A percentile compares a stretch with the other conserved stretches of the same genome.
Conservation (phyloP, 2,888 invertebrate genomes). For the Dascillus cervinus region DNA sequence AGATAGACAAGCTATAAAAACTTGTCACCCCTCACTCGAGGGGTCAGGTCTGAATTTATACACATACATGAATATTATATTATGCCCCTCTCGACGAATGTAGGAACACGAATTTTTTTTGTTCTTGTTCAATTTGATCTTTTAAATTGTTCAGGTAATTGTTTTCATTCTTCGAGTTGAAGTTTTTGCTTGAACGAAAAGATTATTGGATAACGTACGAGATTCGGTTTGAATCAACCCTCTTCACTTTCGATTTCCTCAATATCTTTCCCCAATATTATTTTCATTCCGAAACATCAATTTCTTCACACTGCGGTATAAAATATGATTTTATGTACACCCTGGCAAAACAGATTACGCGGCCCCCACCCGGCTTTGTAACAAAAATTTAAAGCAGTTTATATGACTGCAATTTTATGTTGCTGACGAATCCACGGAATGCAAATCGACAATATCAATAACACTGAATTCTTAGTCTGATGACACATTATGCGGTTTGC, state of each 20-base stretch:
- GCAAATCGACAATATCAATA: too few species aligned
- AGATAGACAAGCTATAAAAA: constrained; percentile 21
- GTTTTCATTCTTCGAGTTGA: not conserved
- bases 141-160: not conserved
- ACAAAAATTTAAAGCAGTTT: constrained; percentile 24
- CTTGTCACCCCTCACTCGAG: constrained; percentile 19
- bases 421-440: too few species aligned
- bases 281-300: constrained; percentile 42
- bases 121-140: not conserved
- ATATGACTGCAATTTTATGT: too few species aligned
- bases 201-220: not conserved
- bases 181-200: not conserved
- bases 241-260: constrained; percentile 26
- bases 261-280: constrained; percentile 35
- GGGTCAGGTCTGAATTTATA: constrained; percentile 16
- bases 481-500: too few species aligned
- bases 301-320: constrained; percentile 34
- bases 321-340: constrained; percentile 40
- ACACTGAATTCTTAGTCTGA: too few species aligned
- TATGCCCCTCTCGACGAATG: constrained; percentile 12
- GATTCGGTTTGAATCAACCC: constrained; percentile 9
- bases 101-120: not conserved
- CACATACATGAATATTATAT: constrained; percentile 25
- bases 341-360: constrained; percentile 31
- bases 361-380: constrained; percentile 25